These are phyloP conservation scores for Cerceris rybyensis DNA, from an alignment of 2,888 invertebrate genomes.

Conservation along the genomic window DNA sequence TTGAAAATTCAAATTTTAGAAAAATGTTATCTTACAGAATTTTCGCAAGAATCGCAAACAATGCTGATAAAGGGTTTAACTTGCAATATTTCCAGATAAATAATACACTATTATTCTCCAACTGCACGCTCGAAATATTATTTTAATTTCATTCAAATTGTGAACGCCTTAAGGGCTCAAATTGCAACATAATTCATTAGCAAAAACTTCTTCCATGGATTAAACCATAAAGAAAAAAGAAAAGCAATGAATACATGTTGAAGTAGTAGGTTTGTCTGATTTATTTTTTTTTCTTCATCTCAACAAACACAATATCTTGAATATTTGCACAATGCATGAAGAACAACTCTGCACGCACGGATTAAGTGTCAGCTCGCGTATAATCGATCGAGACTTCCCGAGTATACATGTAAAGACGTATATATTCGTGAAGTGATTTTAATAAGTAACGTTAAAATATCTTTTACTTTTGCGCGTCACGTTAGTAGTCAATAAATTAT, in stretches of 20 bases:
- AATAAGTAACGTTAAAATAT: slow-evolving; percentile 41
- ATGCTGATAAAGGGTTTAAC: too few relatives aligned
- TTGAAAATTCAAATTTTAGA: too few relatives aligned
- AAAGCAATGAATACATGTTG: slow-evolving; percentile 1
- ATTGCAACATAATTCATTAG: too few relatives aligned
- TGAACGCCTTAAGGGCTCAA: too few relatives aligned
- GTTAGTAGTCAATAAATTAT: slow-evolving; percentile 65
- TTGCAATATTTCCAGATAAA: too few relatives aligned
- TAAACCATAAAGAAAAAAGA: neutral
- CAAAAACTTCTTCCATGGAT: too few relatives aligned
- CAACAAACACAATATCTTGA: slow-evolving; percentile 60
- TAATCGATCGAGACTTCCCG: slow-evolving; percentile 34
- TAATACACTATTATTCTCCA: too few relatives aligned
- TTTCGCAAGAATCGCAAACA: too few relatives aligned
- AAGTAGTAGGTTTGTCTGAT: slow-evolving; percentile 46
- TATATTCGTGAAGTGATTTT: slow-evolving; percentile 37
- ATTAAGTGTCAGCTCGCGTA: slow-evolving; percentile 31
- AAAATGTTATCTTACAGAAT: too few relatives aligned
- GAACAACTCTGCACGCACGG: slow-evolving; percentile 46
- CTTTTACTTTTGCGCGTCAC: slow-evolving; percentile 65
- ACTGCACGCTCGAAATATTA: too few relatives aligned
- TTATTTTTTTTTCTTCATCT: slow-evolving; percentile 52
- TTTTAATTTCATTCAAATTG: too few relatives aligned
- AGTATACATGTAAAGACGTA: slow-evolving; percentile 18
- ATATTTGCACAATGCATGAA: slow-evolving; percentile 50